Conservation (phyloP, 2,888 invertebrate genomes). For the Cactoblastis cactorum region DNA sequence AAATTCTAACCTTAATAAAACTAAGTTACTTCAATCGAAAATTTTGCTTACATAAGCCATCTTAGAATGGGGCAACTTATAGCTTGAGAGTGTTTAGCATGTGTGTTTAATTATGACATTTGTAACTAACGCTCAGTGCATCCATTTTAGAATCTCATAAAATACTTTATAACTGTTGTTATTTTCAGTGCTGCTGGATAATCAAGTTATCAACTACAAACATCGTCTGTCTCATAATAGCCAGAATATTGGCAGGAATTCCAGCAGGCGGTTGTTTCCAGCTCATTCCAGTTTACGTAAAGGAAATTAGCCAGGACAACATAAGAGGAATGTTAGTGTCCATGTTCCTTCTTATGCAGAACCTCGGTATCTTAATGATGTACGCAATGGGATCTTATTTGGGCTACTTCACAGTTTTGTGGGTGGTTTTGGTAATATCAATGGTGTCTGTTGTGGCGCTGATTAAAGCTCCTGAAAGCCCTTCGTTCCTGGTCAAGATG, state of each 20-base stretch:
- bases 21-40: too few relatives aligned
- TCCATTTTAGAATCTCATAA: too few relatives aligned
- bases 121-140: too few relatives aligned
- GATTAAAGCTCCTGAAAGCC: slow-evolving; percentile 56
- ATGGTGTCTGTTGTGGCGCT: slow-evolving; percentile 40
- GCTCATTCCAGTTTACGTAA: slow-evolving; percentile 51
- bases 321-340: slow-evolving; percentile 52
- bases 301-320: slow-evolving; percentile 55
- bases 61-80: too few relatives aligned
- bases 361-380: slow-evolving; percentile 48
- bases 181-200: slow-evolving; percentile 51
- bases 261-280: slow-evolving; percentile 53
- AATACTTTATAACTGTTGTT: not conserved
- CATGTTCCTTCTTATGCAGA: slow-evolving; percentile 41
- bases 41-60: too few relatives aligned
- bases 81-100: too few relatives aligned
- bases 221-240: slow-evolving; percentile 37
- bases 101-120: too few relatives aligned
- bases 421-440: slow-evolving; percentile 40
- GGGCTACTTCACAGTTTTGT: slow-evolving; percentile 44
- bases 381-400: slow-evolving; percentile 51
- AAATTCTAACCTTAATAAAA: too few relatives aligned
- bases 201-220: slow-evolving; percentile 41
- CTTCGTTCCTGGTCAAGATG: slow-evolving; percentile 51
- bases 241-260: slow-evolving; percentile 43